phyloP scores from a whole-genome alignment of 2,113 vertebrate genomes.

The Chroicocephalus ridibundus region DNA sequence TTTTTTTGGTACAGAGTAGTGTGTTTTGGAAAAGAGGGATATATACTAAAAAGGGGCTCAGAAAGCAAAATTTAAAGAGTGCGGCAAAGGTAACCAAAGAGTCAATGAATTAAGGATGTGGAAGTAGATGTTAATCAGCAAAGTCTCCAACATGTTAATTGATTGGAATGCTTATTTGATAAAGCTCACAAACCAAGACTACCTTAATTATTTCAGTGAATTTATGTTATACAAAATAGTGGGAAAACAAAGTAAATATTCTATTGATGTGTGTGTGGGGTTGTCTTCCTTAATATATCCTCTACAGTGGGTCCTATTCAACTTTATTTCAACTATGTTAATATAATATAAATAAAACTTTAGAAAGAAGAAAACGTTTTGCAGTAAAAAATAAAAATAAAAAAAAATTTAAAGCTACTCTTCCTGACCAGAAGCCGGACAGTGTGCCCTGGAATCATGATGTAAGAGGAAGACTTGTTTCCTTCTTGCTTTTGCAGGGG shows the following conservation, averaged over 20 bases:
- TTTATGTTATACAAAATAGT: neutral
- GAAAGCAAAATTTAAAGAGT: neutral
- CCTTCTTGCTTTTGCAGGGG: neutral
- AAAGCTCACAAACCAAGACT: neutral
- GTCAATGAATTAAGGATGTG: neutral
- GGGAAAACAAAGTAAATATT: neutral
- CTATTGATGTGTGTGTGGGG: accelerated
- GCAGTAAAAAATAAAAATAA: neutral
- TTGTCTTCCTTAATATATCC: neutral
- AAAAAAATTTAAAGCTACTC: neutral
- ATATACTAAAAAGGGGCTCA: neutral
- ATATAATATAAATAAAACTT: neutral
- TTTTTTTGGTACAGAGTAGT: neutral
- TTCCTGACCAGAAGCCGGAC: neutral
- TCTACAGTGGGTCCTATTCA: neutral
- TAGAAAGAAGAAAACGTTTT: neutral
- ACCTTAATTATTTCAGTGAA: neutral
- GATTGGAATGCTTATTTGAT: neutral
- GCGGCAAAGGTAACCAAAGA: neutral
- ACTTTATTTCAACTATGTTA: neutral
- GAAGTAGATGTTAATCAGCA: neutral
- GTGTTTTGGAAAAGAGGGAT: neutral
- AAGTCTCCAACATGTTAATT: neutral
- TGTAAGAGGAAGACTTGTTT: neutral
- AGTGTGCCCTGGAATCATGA: neutral